Evolutionary conservation across 2,797 vertebrate genomes (phyloP).

Genomic region (Danio tinwini): DNA sequence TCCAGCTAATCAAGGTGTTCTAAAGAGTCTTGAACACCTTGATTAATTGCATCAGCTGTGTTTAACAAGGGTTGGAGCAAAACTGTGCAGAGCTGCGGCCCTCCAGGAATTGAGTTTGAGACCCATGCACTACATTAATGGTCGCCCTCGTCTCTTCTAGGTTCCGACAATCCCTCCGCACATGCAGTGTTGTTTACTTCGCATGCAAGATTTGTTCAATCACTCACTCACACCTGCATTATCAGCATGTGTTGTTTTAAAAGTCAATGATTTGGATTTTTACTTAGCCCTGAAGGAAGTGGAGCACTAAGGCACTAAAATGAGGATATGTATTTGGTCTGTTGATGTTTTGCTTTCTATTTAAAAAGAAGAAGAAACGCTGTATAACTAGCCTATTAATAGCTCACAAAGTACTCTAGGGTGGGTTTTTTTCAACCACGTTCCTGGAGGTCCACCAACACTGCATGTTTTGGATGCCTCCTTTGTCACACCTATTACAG

Average conservation of each 20-base stretch:
- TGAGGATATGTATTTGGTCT: conserved; percentile 52
- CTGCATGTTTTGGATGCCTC: no score
- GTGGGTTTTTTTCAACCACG: no score
- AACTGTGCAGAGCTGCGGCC: no score
- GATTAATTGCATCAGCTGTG: no score
- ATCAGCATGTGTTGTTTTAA: conserved; percentile 1
- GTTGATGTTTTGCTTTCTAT: conserved; percentile 9
- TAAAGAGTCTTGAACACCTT: no score
- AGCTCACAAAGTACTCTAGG: conserved; percentile 11
- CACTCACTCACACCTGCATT: background rate
- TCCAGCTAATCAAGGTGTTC: no score
- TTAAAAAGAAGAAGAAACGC: background rate
- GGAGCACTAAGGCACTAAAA: conserved; percentile 55
- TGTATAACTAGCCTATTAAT: background rate
- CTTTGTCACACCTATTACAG: no score
- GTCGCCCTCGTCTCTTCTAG: conserved; percentile 5
- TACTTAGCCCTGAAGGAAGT: conserved; percentile 11
- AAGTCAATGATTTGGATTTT: background rate
- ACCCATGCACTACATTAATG: background rate
- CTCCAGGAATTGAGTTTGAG: no score
- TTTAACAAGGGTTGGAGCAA: no score
- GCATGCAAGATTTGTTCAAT: background rate
- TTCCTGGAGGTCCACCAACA: no score
- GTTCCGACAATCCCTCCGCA: background rate
- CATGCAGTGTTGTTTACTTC: background rate